Conservation (phyloP, 2,797 vertebrate genomes). For the Lutjanus campechanus region DNA sequence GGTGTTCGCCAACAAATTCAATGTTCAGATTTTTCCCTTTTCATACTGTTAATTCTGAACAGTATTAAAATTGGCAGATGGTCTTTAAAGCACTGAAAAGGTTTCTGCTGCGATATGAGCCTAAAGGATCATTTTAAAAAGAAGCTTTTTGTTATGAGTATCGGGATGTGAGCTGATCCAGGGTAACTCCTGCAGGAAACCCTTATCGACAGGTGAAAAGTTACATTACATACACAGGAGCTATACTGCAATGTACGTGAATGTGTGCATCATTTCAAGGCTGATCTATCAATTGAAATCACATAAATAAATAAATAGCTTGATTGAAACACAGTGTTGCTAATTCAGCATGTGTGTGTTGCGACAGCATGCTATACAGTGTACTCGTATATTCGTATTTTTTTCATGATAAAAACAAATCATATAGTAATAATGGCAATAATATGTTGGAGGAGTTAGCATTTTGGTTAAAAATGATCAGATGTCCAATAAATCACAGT, state of each 20-base stretch:
- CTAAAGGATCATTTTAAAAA: neutral
- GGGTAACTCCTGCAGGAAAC: neutral
- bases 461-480: too few species aligned
- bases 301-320: constrained; percentile 7
- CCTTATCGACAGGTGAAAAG: neutral
- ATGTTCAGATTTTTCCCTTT: neutral
- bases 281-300: neutral
- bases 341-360: neutral
- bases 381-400: too few species aligned
- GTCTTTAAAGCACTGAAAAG: neutral
- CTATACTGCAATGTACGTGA: neutral
- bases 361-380: neutral
- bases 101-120: neutral
- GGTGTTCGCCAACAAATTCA: neutral
- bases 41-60: neutral
- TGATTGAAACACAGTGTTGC: neutral
- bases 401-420: too few species aligned
- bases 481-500: too few species aligned
- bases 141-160: neutral
- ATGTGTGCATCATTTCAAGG: neutral
- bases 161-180: neutral
- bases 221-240: neutral
- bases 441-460: too few species aligned
- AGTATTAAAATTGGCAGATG: neutral
- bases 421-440: too few species aligned